Percentiles rank a stretch among this genome's conserved stretches.
Conservation (phyloP, 2,888 invertebrate species). For the Globia sparganii region DNA sequence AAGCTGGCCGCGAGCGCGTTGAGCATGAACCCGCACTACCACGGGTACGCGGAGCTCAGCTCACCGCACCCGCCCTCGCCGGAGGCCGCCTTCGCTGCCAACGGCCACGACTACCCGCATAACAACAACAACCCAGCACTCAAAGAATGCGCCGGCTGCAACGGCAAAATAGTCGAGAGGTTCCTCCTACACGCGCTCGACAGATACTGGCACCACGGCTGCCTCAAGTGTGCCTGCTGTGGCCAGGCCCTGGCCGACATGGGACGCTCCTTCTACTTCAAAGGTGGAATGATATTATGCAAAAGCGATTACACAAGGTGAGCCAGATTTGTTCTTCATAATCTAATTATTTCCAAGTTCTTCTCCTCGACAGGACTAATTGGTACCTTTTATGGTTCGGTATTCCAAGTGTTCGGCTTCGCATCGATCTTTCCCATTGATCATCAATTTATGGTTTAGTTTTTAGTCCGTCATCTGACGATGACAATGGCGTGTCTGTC, state of each 20-base stretch:
- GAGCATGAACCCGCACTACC: conserved; percentile 98
- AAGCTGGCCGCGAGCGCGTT: conserved; percentile 96
- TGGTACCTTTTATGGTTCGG: conserved; percentile 79
- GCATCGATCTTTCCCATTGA: conserved; percentile 84
- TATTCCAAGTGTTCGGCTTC: conserved; percentile 75
- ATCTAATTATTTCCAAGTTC: conserved; percentile 67
- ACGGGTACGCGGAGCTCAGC: conserved; percentile 95
- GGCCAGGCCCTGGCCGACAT: conserved; percentile 97
- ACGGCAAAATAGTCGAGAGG: conserved; percentile 97
- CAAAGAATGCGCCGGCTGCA: conserved; percentile 97
- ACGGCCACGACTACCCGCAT: conserved; percentile 91
- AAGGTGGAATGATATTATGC: conserved; percentile 98
- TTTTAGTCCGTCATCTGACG: conserved; percentile 87
- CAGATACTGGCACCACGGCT: conserved; percentile 98
- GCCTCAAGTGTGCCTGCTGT: conserved; percentile 98
- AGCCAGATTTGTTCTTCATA: conserved; percentile 76
- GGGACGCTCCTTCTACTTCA: conserved; percentile 97
- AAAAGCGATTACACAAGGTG: conserved; percentile 98
- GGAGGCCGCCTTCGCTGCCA: conserved; percentile 92
- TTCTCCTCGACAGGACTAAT: conserved; percentile 75
- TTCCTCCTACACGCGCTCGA: conserved; percentile 97
- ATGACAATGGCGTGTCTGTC: conserved; percentile 89
- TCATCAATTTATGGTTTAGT: conserved; percentile 83
- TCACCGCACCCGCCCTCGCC: conserved; percentile 94
- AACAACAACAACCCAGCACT: conserved; percentile 91